phyloP scores from a whole-genome alignment of 2,797 vertebrate species.

The Sebastes glaucus region DNA sequence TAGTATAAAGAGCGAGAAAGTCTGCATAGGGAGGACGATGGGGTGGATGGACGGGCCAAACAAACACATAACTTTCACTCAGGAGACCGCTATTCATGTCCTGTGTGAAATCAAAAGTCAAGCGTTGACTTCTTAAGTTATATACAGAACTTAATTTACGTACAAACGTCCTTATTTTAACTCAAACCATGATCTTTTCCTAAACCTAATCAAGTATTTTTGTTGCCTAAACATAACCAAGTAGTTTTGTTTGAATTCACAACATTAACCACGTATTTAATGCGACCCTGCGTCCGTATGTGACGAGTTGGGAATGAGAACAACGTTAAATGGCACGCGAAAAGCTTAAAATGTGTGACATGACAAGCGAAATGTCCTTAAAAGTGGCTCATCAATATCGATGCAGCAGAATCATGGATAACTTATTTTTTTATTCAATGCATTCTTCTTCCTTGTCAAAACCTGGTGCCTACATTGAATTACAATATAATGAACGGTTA shows the following conservation, averaged over 20 bases:
- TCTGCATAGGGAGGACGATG: too few species aligned
- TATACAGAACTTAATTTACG: too few species aligned
- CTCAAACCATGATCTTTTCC: not conserved
- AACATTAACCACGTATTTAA: not conserved
- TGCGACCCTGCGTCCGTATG: not conserved
- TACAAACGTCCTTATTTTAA: not conserved
- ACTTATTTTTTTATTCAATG: not conserved
- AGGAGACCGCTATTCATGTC: too few species aligned
- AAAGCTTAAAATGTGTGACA: not conserved
- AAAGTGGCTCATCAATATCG: too few species aligned
- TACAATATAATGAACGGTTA: too few species aligned
- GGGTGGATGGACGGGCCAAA: too few species aligned
- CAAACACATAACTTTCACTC: too few species aligned
- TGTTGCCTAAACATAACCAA: not conserved
- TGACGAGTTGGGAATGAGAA: not conserved
- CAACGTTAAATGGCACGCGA: not conserved
- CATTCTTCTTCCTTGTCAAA: not conserved
- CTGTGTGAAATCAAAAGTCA: too few species aligned
- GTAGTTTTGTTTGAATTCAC: not conserved
- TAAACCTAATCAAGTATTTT: not conserved
- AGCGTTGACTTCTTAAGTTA: too few species aligned
- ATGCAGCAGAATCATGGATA: not conserved
- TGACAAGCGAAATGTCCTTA: too few species aligned
- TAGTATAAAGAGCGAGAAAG: too few species aligned
- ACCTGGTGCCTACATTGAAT: not conserved